Evolutionary conservation across 1,140 invertebrate genomes (phyloP), one percentile per base, ranked within the genome.

Genomic region (Drosophila biarmipes): DNA sequence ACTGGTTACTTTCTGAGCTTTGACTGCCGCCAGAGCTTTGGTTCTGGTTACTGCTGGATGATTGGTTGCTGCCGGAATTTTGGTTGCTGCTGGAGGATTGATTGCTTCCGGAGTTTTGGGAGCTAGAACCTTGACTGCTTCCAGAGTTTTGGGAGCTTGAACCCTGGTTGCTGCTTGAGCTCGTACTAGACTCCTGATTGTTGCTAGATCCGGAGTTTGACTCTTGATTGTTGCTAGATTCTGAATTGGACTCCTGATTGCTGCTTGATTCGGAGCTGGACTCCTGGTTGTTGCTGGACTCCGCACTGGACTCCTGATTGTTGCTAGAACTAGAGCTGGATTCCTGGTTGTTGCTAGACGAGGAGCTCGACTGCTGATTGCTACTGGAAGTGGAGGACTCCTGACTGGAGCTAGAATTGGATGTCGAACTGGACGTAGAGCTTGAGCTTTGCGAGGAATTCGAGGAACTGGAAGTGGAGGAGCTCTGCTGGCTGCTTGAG

Each of bases 401-500:
- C 27, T 87, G 78, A 4, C 34, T 72, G 11, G 68, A 81, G 35
- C 8, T 58, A 4, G 55, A 57, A 8, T 7, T 57, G 5, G 54
- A 57, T 17, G 21, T 74, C 0, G 85, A 79, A 29, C 55, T 80
- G 12, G 80, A 72, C 14, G 63, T 49, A 2, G 80, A 73, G 6
- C 73, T 71, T 69, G 61, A 77, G 29, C 29, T 31, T 31, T 31
- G 29, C 7, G 29, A 8, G 29, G 29, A 31, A 31, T 31, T 31
- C 6, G 29, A 31, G 29, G 29, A 73, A 7, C 73, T 71, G 72
- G 59, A 77, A 24, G 78, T 87, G 6, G 86, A 77, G 52, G 66
- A 85, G 34, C 66, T 90, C 40, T 85, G 76, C 27, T 80, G 82
- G 51, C 68, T 80, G 48, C 54, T 90, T 19, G 72, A 69, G n/a